phyloP scores from a whole-genome alignment of 2,888 invertebrate genomes.

The Xestia sexstrigata region DNA sequence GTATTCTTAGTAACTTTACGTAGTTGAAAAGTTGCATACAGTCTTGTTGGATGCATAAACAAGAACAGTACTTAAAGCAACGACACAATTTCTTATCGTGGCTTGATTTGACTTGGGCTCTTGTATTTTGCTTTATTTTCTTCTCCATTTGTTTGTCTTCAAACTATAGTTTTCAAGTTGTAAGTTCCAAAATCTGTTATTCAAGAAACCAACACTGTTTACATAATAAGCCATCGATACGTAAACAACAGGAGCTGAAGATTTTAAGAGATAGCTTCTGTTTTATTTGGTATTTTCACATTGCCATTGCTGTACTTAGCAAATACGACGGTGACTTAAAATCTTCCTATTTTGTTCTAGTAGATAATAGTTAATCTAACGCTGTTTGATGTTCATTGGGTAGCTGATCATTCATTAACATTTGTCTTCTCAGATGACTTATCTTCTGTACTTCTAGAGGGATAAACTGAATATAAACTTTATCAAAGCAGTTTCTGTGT shows the following conservation, averaged over 20 bases:
- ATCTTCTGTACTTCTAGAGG: background rate
- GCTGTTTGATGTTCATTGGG: background rate
- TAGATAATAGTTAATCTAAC: background rate
- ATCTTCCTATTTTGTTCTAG: background rate
- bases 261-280: background rate
- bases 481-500: constrained; percentile 12
- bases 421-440: background rate
- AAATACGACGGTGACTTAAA: background rate
- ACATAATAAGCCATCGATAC: too few species aligned
- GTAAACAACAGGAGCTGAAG: background rate
- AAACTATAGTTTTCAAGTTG: background rate
- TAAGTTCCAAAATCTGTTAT: background rate
- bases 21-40: constrained; percentile 44
- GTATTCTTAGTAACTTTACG: constrained; percentile 45
- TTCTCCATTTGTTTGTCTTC: background rate
- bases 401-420: background rate
- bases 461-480: background rate
- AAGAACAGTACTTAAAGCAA: constrained; percentile 41
- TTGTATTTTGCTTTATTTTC: constrained; percentile 33
- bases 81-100: constrained; percentile 39
- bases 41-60: constrained; percentile 44
- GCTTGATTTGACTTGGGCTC: constrained; percentile 30
- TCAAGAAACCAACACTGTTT: too few species aligned
- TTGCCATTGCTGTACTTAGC: background rate
- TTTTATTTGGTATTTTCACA: background rate